These are phyloP conservation scores for Blastobasis adustella DNA, from an alignment of 2,888 invertebrate genomes.

Conservation along the genomic window DNA sequence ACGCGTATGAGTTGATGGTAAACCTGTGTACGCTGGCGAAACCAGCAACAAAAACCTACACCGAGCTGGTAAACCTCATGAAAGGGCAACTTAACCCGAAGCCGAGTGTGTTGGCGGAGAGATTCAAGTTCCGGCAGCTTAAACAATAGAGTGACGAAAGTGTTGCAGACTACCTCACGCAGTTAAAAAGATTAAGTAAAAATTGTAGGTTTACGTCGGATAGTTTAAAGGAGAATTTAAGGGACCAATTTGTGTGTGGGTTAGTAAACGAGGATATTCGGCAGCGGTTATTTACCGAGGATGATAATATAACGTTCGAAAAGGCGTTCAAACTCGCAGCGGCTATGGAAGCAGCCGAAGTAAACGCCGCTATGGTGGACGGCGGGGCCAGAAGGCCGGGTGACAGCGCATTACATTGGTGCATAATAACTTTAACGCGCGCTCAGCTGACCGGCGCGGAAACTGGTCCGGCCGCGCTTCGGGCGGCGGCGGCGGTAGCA, in stretches of 20 bases:
- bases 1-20: conserved; percentile 1
- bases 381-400: neutral
- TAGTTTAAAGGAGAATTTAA: neutral
- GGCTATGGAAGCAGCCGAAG: neutral
- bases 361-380: neutral
- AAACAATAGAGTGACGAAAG: neutral
- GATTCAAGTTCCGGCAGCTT: neutral
- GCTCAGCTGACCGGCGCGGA: neutral
- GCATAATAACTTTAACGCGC: neutral
- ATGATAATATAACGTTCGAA: neutral
- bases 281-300: neutral
- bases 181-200: neutral
- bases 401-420: neutral
- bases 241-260: neutral
- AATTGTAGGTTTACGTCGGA: neutral
- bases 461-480: neutral
- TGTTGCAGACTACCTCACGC: neutral
- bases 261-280: neutral
- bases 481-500: neutral
- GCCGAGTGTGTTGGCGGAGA: neutral
- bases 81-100: conserved; percentile 4
- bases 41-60: conserved; percentile 2
- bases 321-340: neutral
- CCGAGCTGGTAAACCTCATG: neutral
- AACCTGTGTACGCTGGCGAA: conserved; percentile 7